Conservation (phyloP, 2,797 vertebrate species). For the Gymnopithys bicolor region DNA sequence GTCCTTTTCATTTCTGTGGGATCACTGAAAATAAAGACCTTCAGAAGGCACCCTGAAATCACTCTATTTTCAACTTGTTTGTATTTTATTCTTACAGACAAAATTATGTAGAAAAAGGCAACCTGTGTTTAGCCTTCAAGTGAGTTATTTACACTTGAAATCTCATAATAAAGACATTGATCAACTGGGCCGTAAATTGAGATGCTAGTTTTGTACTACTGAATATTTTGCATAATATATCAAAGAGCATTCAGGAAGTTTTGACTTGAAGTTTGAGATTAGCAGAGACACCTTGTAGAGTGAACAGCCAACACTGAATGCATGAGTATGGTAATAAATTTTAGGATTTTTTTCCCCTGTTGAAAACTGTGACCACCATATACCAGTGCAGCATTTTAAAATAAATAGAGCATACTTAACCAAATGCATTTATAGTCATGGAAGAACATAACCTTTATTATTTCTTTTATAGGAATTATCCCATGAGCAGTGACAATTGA, state of each 20-base stretch:
- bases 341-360: fast-evolving
- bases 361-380: neutral
- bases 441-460: neutral
- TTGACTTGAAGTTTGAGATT: neutral
- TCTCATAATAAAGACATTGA: neutral
- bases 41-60: neutral
- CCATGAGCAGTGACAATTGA: neutral
- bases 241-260: neutral
- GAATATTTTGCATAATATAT: neutral
- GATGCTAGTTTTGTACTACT: neutral
- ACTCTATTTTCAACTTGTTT: neutral
- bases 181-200: neutral
- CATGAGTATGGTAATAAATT: neutral
- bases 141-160: neutral
- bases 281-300: neutral
- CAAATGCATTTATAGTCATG: neutral
- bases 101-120: neutral
- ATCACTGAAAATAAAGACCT: neutral
- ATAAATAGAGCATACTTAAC: neutral
- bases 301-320: neutral
- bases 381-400: neutral
- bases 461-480: neutral
- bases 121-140: neutral
- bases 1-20: neutral
- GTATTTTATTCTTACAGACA: neutral